Evolutionary conservation across 2,797 vertebrate genomes (phyloP), one percentile per base, ranked within the genome.

Genomic region (Miichthys miiuy): DNA sequence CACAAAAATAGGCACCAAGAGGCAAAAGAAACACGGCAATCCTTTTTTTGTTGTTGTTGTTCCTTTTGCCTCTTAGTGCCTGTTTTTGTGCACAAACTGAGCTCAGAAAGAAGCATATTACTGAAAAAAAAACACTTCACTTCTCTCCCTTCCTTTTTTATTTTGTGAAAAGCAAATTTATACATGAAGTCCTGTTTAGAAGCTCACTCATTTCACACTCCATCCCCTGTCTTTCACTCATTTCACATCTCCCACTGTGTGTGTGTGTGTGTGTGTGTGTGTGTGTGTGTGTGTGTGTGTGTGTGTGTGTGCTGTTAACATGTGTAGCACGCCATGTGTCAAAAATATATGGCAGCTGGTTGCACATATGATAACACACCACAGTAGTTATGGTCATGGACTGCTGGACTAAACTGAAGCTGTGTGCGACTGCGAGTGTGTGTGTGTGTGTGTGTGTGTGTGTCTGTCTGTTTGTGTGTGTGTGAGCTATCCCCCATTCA

Each of bases 261-360:
- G 34, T 38, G 34, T 1, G 30, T 6, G 30, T 21, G 44, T 34
- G 46, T 25, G 10, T 14, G 41, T 48, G 57, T 5, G 27, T 27
- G 30, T 3, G 3, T 18, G 46, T 62, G 55, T 1, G 30, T 6
- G 30, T 21, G 44, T 34, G 46, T 25, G 10, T 14, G 41, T 48
- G 57, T 5, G 27, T 27, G 30, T 3, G 3, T 18, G 46, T 62
- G 55, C 20, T 34, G 52, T 79, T 63, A 62, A 52, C 58, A 38
- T 55, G 25, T 81, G 75, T 13, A 41, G 44, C 42, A 48, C 17
- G 4, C 48, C 46, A 44, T 60, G 25, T 78, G 64, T 75, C 46
- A 60, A 13, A 72, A 56, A 83, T 57, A 72, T 63, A 77, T 61
- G 72, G 18, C 78, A 82, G 66, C 69, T 64, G 68, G 56, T 68